A percentile compares a stretch with the other conserved stretches of the same genome.
These are phyloP conservation scores for Triops longicaudatus DNA, from an alignment of 1,140 invertebrate genomes.

Conservation along the genomic window DNA sequence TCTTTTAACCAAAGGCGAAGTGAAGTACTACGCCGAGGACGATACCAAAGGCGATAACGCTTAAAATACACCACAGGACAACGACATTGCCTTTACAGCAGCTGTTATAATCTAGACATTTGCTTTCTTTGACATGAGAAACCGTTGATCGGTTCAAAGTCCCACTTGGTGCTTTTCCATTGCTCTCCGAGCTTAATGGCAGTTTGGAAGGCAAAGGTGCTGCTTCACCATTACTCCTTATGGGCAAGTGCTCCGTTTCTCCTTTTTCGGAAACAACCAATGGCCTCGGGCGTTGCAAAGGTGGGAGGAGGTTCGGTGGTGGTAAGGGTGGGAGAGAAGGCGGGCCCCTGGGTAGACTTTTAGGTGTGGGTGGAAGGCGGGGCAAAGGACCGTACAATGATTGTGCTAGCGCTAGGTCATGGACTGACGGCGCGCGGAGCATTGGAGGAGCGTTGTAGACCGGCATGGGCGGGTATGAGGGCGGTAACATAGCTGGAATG, in stretches of 20 bases:
- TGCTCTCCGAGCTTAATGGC: conserved; percentile 3
- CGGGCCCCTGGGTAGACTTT: conserved; percentile 4
- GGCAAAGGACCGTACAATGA: conserved; percentile 16
- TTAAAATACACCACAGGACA: conserved; percentile 29
- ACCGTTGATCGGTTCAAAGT: background rate
- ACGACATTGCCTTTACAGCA: conserved; percentile 29
- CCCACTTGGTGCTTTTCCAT: background rate
- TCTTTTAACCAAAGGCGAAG: conserved; percentile 15
- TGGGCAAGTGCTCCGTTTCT: conserved; percentile 19
- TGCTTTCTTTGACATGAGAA: conserved; percentile 6
- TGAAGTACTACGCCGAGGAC: conserved; percentile 28
- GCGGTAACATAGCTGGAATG: background rate
- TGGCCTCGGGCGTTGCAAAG: conserved; percentile 25
- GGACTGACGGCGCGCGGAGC: conserved; percentile 19
- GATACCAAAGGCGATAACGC: conserved; percentile 28
- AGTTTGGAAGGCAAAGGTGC: conserved; percentile 22
- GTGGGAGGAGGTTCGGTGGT: conserved; percentile 23
- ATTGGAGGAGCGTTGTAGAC: conserved; percentile 23
- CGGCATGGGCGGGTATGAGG: conserved; percentile 1
- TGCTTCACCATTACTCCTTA: conserved; percentile 19
- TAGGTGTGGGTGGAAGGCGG: conserved; percentile 4
- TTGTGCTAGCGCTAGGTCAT: conserved; percentile 25
- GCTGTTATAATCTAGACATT: conserved; percentile 26
- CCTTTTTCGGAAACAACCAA: conserved; percentile 21
- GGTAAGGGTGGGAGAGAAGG: conserved; percentile 27